These are phyloP conservation scores for Sinocyclocheilus rhinocerous DNA, from an alignment of 2,113 vertebrate genomes.

Conservation along the genomic window DNA sequence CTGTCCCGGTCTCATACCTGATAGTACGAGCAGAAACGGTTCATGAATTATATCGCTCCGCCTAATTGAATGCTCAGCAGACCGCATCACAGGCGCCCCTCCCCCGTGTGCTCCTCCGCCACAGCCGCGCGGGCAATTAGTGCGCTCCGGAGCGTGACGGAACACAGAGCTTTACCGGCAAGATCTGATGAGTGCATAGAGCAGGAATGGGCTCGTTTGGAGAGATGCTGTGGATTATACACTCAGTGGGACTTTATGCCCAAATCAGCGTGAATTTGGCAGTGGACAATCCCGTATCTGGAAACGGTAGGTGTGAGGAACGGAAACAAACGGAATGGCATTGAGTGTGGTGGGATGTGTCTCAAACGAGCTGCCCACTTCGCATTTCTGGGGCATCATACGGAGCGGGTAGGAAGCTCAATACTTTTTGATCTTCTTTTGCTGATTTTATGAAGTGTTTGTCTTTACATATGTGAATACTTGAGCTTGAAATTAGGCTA, in stretches of 20 bases:
- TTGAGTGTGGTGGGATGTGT: neutral
- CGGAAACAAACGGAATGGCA: too few species aligned
- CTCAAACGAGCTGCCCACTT: neutral
- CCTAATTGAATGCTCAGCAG: too few species aligned
- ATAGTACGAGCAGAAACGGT: too few species aligned
- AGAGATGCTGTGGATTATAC: too few species aligned
- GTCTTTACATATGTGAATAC: too few species aligned
- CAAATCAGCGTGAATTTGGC: slow-evolving; percentile 71
- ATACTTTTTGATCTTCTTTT: neutral
- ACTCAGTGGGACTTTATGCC: too few species aligned
- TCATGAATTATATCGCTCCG: too few species aligned
- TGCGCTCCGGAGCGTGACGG: neutral
- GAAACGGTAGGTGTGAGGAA: slow-evolving; percentile 66
- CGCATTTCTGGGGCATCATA: too few species aligned
- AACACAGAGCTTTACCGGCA: slow-evolving; percentile 63
- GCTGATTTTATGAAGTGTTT: neutral
- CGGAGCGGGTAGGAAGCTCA: neutral
- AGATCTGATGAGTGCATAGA: slow-evolving; percentile 87
- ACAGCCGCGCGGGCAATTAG: slow-evolving; percentile 36
- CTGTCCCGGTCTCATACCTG: too few species aligned
- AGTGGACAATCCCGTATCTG: slow-evolving; percentile 80
- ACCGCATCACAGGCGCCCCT: slow-evolving; percentile 64
- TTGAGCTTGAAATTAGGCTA: too few species aligned
- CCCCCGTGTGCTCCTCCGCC: slow-evolving; percentile 72
- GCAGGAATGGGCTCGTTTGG: too few species aligned